A percentile compares a stretch with the other conserved stretches of the same genome.
Conservation (phyloP, 1,140 invertebrate species). For the Calycopis cecrops region DNA sequence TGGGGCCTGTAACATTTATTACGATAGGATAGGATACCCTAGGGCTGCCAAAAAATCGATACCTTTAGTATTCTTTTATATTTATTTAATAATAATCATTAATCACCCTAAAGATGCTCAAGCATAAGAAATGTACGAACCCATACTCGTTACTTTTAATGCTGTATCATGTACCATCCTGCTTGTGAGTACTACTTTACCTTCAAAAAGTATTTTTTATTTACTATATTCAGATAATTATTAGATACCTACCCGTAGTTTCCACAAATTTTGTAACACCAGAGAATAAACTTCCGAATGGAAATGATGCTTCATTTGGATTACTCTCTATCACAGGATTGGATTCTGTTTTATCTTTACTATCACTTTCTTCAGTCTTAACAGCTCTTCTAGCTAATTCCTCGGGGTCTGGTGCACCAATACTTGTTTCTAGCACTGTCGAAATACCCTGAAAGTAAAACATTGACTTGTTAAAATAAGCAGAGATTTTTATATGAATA, state of each 20-base stretch:
- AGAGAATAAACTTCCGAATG: constrained; percentile 80
- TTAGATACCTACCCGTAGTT: constrained; percentile 70
- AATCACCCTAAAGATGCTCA: too few relatives aligned
- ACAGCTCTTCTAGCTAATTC: constrained; percentile 77
- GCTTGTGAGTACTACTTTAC: too few relatives aligned
- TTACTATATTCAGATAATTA: too few relatives aligned
- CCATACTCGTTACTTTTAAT: too few relatives aligned
- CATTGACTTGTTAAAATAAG: neutral
- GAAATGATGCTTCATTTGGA: constrained; percentile 60
- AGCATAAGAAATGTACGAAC: too few relatives aligned
- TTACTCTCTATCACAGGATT: constrained; percentile 21
- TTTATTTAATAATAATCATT: too few relatives aligned
- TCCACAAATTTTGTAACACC: constrained; percentile 83
- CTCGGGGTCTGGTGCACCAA: constrained; percentile 86
- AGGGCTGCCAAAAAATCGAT: constrained; percentile 21
- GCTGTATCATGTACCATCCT: too few relatives aligned
- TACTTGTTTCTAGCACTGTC: constrained; percentile 84
- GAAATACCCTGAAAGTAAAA: constrained; percentile 54
- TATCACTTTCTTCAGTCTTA: constrained; percentile 33
- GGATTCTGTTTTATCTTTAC: constrained; percentile 20
- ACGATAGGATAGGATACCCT: constrained; percentile 1
- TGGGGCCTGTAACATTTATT: constrained; percentile 24
- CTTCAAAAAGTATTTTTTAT: too few relatives aligned
- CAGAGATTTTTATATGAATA: too few relatives aligned
- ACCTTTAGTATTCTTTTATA: neutral